Percentiles rank a stretch among this genome's conserved stretches.
These are phyloP conservation scores for Periophthalmus magnuspinnatus DNA, from an alignment of 2,797 vertebrate genomes.

Conservation along the genomic window DNA sequence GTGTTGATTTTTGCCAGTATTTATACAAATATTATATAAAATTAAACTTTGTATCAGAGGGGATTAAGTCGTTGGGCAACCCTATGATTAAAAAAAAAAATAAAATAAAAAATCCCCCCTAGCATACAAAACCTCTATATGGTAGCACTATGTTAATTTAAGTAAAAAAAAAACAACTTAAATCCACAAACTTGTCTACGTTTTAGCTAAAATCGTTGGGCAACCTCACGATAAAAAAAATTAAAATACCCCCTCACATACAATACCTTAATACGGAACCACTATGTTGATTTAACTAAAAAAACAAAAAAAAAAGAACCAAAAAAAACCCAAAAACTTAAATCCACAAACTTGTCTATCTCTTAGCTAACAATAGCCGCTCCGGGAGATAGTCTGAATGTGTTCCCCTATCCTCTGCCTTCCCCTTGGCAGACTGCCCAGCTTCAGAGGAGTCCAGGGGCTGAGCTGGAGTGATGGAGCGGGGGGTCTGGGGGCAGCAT, in stretches of 20 bases:
- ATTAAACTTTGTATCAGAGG: too few relatives aligned
- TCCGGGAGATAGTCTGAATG: conserved; percentile 4
- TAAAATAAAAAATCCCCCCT: not conserved
- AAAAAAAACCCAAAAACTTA: not conserved
- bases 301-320: not conserved
- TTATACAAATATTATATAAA: too few relatives aligned
- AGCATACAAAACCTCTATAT: not conserved
- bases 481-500: not conserved
- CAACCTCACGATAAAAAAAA: not conserved
- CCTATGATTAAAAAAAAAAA: too few relatives aligned
- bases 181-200: not conserved
- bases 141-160: not conserved
- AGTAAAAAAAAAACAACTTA: not conserved
- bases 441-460: conserved; percentile 39
- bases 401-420: conserved; percentile 20
- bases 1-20: too few relatives aligned
- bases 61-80: too few relatives aligned
- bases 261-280: not conserved
- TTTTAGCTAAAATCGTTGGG: conserved; percentile 23
- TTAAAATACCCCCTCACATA: not conserved
- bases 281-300: not conserved
- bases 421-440: conserved; percentile 38
- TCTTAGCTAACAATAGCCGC: conserved; percentile 23
- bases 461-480: conserved; percentile 33
- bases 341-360: not conserved